A percentile compares a stretch with the other conserved stretches of the same genome.
phyloP scores from a whole-genome alignment of 2,888 invertebrate genomes.

The Clepsis dumicolana region DNA sequence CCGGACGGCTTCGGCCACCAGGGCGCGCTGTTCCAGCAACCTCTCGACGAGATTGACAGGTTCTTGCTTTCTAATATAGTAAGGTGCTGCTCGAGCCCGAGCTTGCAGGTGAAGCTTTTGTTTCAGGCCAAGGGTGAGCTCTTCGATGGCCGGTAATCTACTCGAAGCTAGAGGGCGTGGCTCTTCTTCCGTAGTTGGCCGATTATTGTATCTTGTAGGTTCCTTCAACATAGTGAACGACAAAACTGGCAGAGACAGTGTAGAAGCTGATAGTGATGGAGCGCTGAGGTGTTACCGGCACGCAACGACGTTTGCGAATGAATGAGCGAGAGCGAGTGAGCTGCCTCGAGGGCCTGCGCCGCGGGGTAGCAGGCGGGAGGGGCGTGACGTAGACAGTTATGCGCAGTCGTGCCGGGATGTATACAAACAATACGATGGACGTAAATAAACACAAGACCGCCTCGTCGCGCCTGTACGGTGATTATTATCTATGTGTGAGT shows the following conservation, averaged over 20 bases:
- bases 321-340: conserved; percentile 75
- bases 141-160: conserved; percentile 80
- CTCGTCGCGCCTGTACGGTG: conserved; percentile 69
- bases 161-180: conserved; percentile 70
- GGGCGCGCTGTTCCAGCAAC: conserved; percentile 81
- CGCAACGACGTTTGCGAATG: conserved; percentile 81
- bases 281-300: conserved; percentile 70
- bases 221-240: conserved; percentile 79
- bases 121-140: conserved; percentile 82
- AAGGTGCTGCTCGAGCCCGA: conserved; percentile 81
- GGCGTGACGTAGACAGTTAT: conserved; percentile 79
- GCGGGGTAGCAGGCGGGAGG: conserved; percentile 68
- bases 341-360: conserved; percentile 66
- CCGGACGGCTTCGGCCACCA: conserved; percentile 83
- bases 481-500: conserved; percentile 78
- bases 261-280: conserved; percentile 56
- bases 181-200: conserved; percentile 67
- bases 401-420: conserved; percentile 86
- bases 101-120: conserved; percentile 84
- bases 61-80: conserved; percentile 84
- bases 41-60: conserved; percentile 82
- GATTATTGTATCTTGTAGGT: conserved; percentile 74
- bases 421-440: conserved; percentile 86
- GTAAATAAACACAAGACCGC: conserved; percentile 84
- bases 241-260: conserved; percentile 50